Conservation (phyloP, 1,140 invertebrate species). For the Meloidogyne chitwoodi region DNA sequence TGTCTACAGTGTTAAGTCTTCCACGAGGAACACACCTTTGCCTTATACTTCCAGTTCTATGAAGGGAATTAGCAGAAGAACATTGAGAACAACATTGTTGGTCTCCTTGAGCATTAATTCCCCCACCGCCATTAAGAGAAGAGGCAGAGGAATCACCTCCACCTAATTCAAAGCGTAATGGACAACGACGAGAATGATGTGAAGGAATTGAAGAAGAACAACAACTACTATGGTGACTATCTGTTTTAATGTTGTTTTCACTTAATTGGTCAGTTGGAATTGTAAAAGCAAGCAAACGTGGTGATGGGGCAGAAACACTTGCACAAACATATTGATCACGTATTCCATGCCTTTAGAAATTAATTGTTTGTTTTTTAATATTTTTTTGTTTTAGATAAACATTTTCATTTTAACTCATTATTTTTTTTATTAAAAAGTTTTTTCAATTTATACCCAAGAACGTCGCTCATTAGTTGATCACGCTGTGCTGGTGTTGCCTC, state of each 20-base stretch:
- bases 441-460: slow-evolving; percentile 2
- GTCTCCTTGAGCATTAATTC: background rate
- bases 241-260: background rate
- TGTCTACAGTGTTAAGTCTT: background rate
- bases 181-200: background rate
- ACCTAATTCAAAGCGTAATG: slow-evolving; percentile 8
- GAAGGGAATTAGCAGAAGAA: background rate
- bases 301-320: slow-evolving; percentile 16
- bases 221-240: background rate
- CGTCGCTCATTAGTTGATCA: slow-evolving; percentile 12
- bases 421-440: no score
- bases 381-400: background rate
- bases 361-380: background rate
- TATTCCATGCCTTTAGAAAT: slow-evolving; percentile 8
- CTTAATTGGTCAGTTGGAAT: background rate
- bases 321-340: slow-evolving; percentile 13
- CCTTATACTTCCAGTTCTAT: background rate
- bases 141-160: slow-evolving; percentile 10
- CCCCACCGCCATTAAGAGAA: slow-evolving; percentile 1
- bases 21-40: background rate
- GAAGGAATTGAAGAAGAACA: background rate
- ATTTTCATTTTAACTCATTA: background rate
- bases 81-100: slow-evolving; percentile 12
- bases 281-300: background rate
- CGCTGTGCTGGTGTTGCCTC: slow-evolving; percentile 19